A percentile compares a stretch with the other conserved stretches of the same genome.
Evolutionary conservation across 2,797 vertebrate species (phyloP).

Genomic region (Sparus aurata): DNA sequence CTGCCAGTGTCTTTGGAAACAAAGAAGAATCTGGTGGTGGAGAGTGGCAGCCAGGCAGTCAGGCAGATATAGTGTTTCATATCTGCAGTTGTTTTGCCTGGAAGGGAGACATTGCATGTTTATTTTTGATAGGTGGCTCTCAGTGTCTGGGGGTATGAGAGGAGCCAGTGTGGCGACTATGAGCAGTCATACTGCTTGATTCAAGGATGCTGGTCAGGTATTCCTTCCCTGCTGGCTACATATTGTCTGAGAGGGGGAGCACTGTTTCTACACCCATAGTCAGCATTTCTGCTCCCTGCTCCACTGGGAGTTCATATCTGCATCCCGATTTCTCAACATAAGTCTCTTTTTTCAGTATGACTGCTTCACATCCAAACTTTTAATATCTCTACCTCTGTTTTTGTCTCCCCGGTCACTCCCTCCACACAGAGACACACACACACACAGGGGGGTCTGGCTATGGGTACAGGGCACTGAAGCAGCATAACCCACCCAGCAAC

Average conservation of each 20-base stretch:
- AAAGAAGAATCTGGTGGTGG: conserved; percentile 65
- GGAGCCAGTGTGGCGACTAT: not conserved
- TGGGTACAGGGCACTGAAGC: conserved; percentile 61
- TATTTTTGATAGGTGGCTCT: conserved; percentile 59
- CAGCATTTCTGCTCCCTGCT: conserved; percentile 44
- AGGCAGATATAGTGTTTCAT: conserved; percentile 67
- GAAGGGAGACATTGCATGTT: conserved; percentile 53
- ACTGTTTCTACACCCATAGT: conserved; percentile 32
- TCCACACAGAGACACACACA: conserved; percentile 3
- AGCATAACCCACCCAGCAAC: conserved; percentile 74
- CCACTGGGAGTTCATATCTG: conserved; percentile 31
- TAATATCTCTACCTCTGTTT: conserved; percentile 10
- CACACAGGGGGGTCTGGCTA: conserved; percentile 36
- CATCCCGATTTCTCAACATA: not conserved
- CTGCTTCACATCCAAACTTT: conserved; percentile 32
- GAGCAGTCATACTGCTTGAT: conserved; percentile 2
- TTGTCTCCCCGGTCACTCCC: conserved; percentile 12
- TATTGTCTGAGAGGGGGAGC: conserved; percentile 16
- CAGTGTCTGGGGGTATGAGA: conserved; percentile 24
- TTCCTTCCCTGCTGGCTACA: conserved; percentile 21
- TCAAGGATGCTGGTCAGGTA: conserved; percentile 46
- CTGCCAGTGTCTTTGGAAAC: conserved; percentile 76
- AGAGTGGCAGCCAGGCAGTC: conserved; percentile 47
- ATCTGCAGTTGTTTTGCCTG: conserved; percentile 56
- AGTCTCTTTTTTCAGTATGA: not conserved